Percentiles rank a stretch among this genome's conserved stretches.
phyloP scores from a whole-genome alignment of 2,797 vertebrate species.

The Bradypodion ventrale region DNA sequence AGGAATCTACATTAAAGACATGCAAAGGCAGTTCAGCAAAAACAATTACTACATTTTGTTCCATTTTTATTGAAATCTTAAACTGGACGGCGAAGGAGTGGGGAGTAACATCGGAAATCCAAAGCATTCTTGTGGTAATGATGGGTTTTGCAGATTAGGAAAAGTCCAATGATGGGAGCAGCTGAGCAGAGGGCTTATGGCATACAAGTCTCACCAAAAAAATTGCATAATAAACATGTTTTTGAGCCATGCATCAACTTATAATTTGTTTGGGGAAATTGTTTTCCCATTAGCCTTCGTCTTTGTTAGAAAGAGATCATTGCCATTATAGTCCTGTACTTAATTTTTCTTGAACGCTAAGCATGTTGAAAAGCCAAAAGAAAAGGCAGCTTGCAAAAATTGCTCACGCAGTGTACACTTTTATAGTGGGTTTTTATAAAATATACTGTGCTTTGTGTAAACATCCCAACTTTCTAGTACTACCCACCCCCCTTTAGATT shows the following conservation, averaged over 20 bases:
- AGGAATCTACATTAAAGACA: background rate
- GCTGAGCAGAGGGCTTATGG: background rate
- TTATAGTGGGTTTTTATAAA: slow-evolving; percentile 7
- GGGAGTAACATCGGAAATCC: background rate
- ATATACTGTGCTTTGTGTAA: slow-evolving; percentile 5
- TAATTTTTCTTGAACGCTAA: background rate
- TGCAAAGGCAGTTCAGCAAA: background rate
- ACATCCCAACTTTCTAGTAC: background rate
- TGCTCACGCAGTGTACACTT: background rate
- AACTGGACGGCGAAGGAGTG: no score
- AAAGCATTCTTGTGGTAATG: background rate
- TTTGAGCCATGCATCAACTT: background rate
- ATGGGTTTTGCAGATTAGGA: background rate
- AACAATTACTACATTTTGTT: background rate
- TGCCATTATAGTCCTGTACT: background rate
- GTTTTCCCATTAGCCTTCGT: background rate
- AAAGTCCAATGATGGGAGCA: background rate
- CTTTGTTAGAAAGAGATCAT: background rate
- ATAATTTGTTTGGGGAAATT: background rate
- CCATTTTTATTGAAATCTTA: background rate
- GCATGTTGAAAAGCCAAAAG: background rate
- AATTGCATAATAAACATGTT: background rate
- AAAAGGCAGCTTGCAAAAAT: background rate
- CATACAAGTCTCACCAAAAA: background rate
- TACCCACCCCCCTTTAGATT: background rate